Base-by-base conservation (phyloP, 1,140 invertebrate species). In the Steinernema khuongi region DNA sequence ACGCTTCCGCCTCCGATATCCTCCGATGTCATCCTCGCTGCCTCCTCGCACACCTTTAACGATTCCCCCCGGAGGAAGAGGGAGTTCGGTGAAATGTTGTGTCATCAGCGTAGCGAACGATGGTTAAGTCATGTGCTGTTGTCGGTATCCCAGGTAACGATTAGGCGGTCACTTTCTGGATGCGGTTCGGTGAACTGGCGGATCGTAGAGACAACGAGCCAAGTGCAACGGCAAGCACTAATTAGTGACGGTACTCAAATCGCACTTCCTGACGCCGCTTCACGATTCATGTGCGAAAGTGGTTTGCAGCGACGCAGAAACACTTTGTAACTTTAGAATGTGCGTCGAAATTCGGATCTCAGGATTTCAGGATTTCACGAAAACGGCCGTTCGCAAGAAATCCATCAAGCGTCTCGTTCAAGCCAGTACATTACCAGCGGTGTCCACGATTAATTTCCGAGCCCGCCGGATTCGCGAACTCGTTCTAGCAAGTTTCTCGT, bases 401-500 rank as follows among this genome's bases (percentile, higher is more conserved):
- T 11, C 36, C 36, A 41, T 41, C 36, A 41, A 41, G 7, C 36
- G 36, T n/a, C 36, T 41, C n/a, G 36, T 41, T 41, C n/a, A 41
- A 41, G 36, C n/a, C 36, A 60, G 7, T 60, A 60, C 4, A 60
- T 22, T 7, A 22, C 19, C 19, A n/a, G n/a, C n/a, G n/a, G 19
- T 60, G 50, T 60, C 50, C 50, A 60, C 50, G 50, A 60, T 26
- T 60, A 22, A 4, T n/a, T 26, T 60, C 50, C 50, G 19, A 60
- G 50, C 50, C 26, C 50, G 50, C 50, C 50, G 50, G 50, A 60
- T 22, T 60, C 26, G 36, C 50, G 50, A 60, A 60, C 50, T 60
- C 50, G 50, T 60, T 60, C 50, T 11, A 41, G 50, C 50, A 4
- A 60, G 50, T 60, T 60, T 60, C 50, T 22, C 26, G 11, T 22